A percentile compares a stretch with the other conserved stretches of the same genome.
These are phyloP conservation scores for Botrylloides violaceus DNA, from an alignment of 23 tunicate genomes.

Conservation along the genomic window DNA sequence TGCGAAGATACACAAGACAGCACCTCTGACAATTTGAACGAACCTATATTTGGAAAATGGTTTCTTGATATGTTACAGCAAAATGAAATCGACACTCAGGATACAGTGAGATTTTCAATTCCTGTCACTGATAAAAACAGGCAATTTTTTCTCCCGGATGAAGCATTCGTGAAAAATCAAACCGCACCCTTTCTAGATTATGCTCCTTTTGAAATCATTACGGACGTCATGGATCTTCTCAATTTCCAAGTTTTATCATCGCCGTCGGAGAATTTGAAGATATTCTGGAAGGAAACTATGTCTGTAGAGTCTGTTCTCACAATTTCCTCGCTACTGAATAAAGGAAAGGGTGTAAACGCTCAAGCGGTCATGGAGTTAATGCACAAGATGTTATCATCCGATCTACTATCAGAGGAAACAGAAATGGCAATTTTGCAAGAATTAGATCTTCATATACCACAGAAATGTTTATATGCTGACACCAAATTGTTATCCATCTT, in stretches of 20 bases:
- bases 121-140: neutral
- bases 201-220: neutral
- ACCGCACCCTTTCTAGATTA: neutral
- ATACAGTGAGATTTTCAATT: neutral
- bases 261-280: neutral
- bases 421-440: conserved; percentile 21
- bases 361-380: conserved; percentile 34
- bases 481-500: neutral
- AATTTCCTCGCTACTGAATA: neutral
- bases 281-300: neutral
- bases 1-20: neutral
- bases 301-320: neutral
- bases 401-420: conserved; percentile 14
- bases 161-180: conserved; percentile 1
- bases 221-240: neutral
- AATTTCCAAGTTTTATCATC: neutral
- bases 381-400: conserved; percentile 21
- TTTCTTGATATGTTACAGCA: neutral
- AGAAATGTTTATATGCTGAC: conserved; percentile 2
- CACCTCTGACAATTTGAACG: neutral
- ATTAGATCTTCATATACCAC: neutral
- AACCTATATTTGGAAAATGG: conserved; percentile 10
- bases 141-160: conserved; percentile 8
- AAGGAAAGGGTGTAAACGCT: neutral
- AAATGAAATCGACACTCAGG: neutral